Evolutionary conservation across 2,797 vertebrate species (phyloP), one percentile per base, ranked within the genome.

Genomic region (Scolopax bukidnonensis): DNA sequence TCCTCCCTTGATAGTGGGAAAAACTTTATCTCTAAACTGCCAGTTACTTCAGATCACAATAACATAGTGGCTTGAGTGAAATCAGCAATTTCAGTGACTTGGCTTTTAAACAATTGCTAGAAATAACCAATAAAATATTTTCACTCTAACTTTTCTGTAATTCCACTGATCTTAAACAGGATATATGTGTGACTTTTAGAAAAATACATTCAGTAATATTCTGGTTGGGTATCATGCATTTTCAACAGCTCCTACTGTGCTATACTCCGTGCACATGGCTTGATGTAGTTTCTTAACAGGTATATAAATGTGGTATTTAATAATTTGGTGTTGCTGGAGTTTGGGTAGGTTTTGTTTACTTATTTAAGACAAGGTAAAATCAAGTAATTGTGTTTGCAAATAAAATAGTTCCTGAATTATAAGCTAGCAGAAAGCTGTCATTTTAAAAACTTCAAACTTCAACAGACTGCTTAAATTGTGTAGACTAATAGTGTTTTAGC

Each of bases 11-110:
- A 40, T 9, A 79, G 38, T 6, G 17, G 86, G n/a, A 57, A 50
- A 67, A 84, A 87, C 47, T 87, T 24, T 94, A 50, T 69, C 51
- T 85, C 30, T 94, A 51, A 96, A 67, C 64, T 69, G 23, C 17
- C 2, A 2, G 9, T 89, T 90, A 54, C 28, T 96, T 65, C 61
- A 59, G 71, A 47, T 91, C 45, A 40, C 28, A 36, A 2, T 59
- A 76, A 53, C 36, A 16, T 15, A 40, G 43, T 0, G 1, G 47
- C 59, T 57, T 0, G 1, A 82, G 45, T 59, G 38, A 73, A 57
- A 36, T 69, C 33, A 32, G 47, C 63, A 89, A 64, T n/a, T 81
- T 78, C 21, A 61, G 54, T 0, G 0, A 13, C 30, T 60, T 33
- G 25, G 16, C 32, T 95, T 80, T 70, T 76, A 61, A 73, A 11